Evolutionary conservation across 1,140 invertebrate species (phyloP), one percentile per base, ranked within the genome.

Genomic region (Chymomyza costata): DNA sequence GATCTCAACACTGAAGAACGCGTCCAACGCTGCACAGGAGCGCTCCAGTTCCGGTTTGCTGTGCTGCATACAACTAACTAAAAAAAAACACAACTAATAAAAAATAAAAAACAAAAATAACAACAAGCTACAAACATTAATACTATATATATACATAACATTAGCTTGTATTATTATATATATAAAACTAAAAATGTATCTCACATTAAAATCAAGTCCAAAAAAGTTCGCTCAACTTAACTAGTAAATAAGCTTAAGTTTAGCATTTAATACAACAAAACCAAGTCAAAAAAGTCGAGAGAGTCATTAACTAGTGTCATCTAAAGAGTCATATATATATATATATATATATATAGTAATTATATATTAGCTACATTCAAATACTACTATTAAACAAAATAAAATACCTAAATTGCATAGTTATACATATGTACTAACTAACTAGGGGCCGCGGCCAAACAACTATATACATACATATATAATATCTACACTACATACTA

Each of bases 171-270:
- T n/a, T n/a, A n/a, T n/a, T n/a, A n/a, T n/a, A n/a, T n/a, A n/a
- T n/a, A n/a, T n/a, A n/a, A n/a, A n/a, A n/a, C n/a, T n/a, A n/a
- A n/a, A n/a, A n/a, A n/a, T n/a, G n/a, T n/a, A n/a, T n/a, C n/a
- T n/a, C n/a, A n/a, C n/a, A n/a, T n/a, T n/a, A n/a, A n/a, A n/a
- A n/a, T n/a, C n/a, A n/a, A n/a, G n/a, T n/a, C n/a, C n/a, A n/a
- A 55, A 55, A 41, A 10, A 31, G 47, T 57, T 70, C 61, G 71
- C 71, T 76, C 70, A 70, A 73, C 46, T 43, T 43, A n/a, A n/a
- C n/a, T n/a, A n/a, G n/a, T n/a, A n/a, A n/a, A 37, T 59, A 58
- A 54, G 65, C 49, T 76, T 76, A 76, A 78, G 71, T 76, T 52
- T 76, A 60, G 55, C 37, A 40, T 46, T 47, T 48, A 78, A 52